Evolutionary conservation across 2,113 vertebrate species (phyloP).

Genomic region (Saimiri boliviensis): DNA sequence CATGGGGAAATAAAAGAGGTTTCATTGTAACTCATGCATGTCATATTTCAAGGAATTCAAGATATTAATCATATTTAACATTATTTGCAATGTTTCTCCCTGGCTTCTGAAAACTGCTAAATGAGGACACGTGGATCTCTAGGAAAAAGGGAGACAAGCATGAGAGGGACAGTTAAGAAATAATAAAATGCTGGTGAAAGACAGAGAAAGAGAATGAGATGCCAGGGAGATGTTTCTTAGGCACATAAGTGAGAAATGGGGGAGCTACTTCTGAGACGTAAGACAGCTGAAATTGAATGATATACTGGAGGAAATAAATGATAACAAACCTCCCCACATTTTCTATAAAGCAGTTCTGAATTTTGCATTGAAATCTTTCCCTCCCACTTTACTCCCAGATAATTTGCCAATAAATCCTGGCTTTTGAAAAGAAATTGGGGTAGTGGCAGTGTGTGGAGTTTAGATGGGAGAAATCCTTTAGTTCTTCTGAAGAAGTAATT

Average conservation of each 20-base stretch:
- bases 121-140: slow-evolving; percentile 72
- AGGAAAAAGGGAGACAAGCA: slow-evolving; percentile 66
- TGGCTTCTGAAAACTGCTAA: slow-evolving; percentile 72
- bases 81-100: slow-evolving; percentile 75
- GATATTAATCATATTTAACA: slow-evolving; percentile 85
- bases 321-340: slow-evolving; percentile 78
- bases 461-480: slow-evolving; percentile 16
- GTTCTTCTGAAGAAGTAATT: slow-evolving; percentile 63
- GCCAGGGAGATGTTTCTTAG: slow-evolving; percentile 78
- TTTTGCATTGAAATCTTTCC: slow-evolving; percentile 79
- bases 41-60: slow-evolving; percentile 84
- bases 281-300: slow-evolving; percentile 84
- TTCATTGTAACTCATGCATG: slow-evolving; percentile 84
- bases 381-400: slow-evolving; percentile 77
- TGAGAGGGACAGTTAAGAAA: slow-evolving; percentile 80
- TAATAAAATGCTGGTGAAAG: slow-evolving; percentile 79
- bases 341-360: slow-evolving; percentile 75
- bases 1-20: slow-evolving; percentile 84
- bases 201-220: slow-evolving; percentile 79
- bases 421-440: slow-evolving; percentile 78
- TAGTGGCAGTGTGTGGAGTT: not conserved
- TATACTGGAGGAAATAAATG: slow-evolving; percentile 80
- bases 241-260: slow-evolving; percentile 78
- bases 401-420: slow-evolving; percentile 81
- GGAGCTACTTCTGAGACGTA: slow-evolving; percentile 74